phyloP scores from a whole-genome alignment of 2,113 vertebrate species.

The Menidia beryllina region DNA sequence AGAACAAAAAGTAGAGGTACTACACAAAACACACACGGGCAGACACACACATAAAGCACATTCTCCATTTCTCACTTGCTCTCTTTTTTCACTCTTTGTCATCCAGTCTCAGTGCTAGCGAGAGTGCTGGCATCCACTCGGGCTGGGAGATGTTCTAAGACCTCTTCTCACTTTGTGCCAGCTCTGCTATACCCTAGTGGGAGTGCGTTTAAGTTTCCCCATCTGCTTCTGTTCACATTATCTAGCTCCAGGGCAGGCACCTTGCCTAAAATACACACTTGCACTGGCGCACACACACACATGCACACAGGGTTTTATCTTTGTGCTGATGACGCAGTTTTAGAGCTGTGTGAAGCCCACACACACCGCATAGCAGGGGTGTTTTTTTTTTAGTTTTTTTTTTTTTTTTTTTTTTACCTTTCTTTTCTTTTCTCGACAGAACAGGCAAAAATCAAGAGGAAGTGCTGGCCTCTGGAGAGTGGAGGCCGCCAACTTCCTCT shows the following conservation, averaged over 20 bases:
- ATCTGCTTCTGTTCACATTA: constrained; percentile 82
- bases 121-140: constrained; percentile 74
- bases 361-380: constrained; percentile 70
- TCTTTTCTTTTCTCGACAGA: constrained; percentile 70
- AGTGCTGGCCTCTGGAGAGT: constrained; percentile 71
- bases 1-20: constrained; percentile 64
- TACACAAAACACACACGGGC: constrained; percentile 67
- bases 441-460: constrained; percentile 73
- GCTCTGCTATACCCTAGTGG: constrained; percentile 80
- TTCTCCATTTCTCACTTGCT: constrained; percentile 49
- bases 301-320: constrained; percentile 70
- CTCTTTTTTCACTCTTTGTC: constrained; percentile 70
- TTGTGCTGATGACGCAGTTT: constrained; percentile 82
- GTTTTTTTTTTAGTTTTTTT: constrained; percentile 73
- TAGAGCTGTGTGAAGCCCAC: constrained; percentile 78
- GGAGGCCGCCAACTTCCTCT: constrained; percentile 79
- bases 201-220: constrained; percentile 80
- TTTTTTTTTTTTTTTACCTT: constrained; percentile 77
- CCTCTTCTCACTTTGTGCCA: constrained; percentile 78
- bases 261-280: constrained; percentile 79
- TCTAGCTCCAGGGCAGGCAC: constrained; percentile 81
- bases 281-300: constrained; percentile 42
- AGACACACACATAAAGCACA: constrained; percentile 38
- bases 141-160: constrained; percentile 81
- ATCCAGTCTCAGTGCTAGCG: constrained; percentile 71